Base-by-base conservation (phyloP, 1,140 invertebrate species). In the Cotesia typhae region DNA sequence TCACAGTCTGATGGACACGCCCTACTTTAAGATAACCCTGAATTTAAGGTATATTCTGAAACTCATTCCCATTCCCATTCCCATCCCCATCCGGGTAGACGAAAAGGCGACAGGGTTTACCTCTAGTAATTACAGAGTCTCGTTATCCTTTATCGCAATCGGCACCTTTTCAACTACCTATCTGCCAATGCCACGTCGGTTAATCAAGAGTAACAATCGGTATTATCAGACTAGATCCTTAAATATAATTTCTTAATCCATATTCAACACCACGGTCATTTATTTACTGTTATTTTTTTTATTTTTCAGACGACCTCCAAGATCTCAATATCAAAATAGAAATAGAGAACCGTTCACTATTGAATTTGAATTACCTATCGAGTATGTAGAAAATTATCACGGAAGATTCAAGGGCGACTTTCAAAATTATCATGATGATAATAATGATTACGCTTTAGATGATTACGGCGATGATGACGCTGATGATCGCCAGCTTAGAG, bases 331-430 rank as follows among this genome's bases (percentile, higher is more conserved):
- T 7, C 47, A 52, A 20, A 6, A 4, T 6, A 20, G 10, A 0
- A 68, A 78, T 5, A 71, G 74, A n/a, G 67, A 78, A 35, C 80
- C 79, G 9, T 82, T 78, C 12, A 75, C 77, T 1, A 80, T 83
- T 57, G 76, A 82, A 35, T 81, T 83, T 61, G 78, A 82, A 66
- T 65, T 83, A 41, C 79, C 81, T 28, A 2, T 28, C 3, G 76
- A 75, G 47, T 67, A 57, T 7, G 14, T 63, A 1, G 67, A 65
- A 6, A 74, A 72, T 20, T 37, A 73, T 5, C 70, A 68, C 9
- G 41, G 67, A 3, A 37, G 5, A 4, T 64, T 64, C 17, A 36
- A 37, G 17, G 67, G 64, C 4, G 20, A 71, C 20, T 61, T 7
- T 12, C 53, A 76, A 51, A 28, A 74, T 20, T 68, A 68, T 37